Percentiles rank a stretch among this genome's conserved stretches.
phyloP scores from a whole-genome alignment of 2,797 vertebrate species.

The Carduelis carduelis region DNA sequence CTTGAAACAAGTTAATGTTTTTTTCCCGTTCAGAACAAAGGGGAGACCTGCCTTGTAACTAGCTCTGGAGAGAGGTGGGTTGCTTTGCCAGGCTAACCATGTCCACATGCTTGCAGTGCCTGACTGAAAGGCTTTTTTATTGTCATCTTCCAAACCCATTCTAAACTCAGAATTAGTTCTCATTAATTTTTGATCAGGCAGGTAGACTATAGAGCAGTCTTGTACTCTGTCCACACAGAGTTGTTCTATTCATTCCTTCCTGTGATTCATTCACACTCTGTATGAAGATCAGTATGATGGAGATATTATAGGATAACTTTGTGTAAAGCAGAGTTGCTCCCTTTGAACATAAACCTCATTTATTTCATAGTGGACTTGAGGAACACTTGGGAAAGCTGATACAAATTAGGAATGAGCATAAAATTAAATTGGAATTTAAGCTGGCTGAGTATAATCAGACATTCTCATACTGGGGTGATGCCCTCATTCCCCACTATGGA shows the following conservation, averaged over 20 bases:
- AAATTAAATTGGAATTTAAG: conserved; percentile 34
- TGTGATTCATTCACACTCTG: not conserved
- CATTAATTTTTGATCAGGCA: not conserved
- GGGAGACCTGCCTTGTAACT: not conserved
- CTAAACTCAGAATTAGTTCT: not conserved
- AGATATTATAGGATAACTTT: not conserved
- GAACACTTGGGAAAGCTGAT: not conserved
- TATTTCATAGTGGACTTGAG: not conserved
- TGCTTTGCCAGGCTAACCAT: not conserved
- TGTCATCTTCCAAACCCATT: not conserved
- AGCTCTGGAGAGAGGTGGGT: not conserved
- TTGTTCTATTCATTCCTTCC: not conserved
- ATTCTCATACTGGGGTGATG: not conserved
- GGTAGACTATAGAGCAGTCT: not conserved
- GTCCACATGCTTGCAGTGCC: not conserved
- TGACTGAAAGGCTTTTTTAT: not conserved
- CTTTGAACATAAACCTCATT: not conserved
- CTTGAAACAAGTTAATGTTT: not conserved
- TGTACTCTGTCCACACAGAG: not conserved
- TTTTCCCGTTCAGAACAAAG: not conserved
- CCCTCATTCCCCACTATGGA: not conserved
- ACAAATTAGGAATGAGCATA: not conserved
- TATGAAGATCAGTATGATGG: not conserved
- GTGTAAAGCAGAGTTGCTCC: not conserved
- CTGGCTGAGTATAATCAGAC: not conserved